These are phyloP conservation scores for Aviceda subcristata DNA, from an alignment of 2,113 vertebrate species.

Conservation along the genomic window DNA sequence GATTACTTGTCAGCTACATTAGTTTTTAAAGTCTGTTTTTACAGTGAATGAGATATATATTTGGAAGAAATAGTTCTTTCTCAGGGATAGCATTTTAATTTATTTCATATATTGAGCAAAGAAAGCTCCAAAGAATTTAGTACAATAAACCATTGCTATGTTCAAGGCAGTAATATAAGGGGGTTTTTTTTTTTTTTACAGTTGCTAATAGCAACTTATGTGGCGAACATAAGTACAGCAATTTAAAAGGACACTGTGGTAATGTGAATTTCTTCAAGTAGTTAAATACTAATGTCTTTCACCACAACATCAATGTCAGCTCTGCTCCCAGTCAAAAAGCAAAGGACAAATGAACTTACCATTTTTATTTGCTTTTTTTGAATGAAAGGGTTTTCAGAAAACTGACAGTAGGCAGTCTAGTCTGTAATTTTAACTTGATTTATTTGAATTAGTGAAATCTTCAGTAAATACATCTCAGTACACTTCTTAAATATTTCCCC, in stretches of 20 bases:
- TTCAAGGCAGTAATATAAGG: neutral
- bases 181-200: neutral
- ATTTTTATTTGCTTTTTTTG: slow-evolving; percentile 45
- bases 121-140: neutral
- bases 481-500: slow-evolving; percentile 12
- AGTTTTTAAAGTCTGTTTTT: neutral
- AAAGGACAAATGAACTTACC: slow-evolving; percentile 41
- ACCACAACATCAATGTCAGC: neutral
- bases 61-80: neutral
- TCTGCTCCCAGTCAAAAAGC: neutral
- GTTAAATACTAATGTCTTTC: slow-evolving; percentile 59
- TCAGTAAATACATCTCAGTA: slow-evolving; percentile 30
- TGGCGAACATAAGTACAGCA: slow-evolving; percentile 58
- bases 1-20: slow-evolving; percentile 12
- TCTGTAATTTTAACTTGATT: slow-evolving; percentile 58
- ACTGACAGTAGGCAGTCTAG: slow-evolving; percentile 1
- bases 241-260: slow-evolving; percentile 54
- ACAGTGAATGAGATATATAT: neutral
- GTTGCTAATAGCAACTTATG: slow-evolving; percentile 66
- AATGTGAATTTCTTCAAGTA: slow-evolving; percentile 58
- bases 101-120: neutral
- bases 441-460: slow-evolving; percentile 60
- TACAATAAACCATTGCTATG: neutral
- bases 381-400: slow-evolving; percentile 40
- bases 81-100: neutral